A percentile compares a stretch with the other conserved stretches of the same genome.
Evolutionary conservation across 2,888 invertebrate genomes (phyloP).

Genomic region (Ectemnius continuus): DNA sequence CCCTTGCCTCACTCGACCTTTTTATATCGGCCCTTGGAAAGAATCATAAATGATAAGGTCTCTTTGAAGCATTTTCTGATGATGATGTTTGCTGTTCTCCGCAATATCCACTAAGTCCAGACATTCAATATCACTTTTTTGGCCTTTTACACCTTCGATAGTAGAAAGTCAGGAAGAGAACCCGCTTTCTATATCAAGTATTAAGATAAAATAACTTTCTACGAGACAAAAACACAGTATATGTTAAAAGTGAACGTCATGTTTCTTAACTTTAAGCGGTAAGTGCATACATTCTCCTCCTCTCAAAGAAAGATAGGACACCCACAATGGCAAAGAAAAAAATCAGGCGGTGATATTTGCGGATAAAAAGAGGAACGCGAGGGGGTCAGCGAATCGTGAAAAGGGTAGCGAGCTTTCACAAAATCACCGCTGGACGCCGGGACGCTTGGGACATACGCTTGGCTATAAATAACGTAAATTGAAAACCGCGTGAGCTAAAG

Average conservation of each 20-base stretch:
- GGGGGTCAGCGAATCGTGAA: neutral
- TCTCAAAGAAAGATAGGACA: slow-evolving; percentile 4
- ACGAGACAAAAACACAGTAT: too few relatives aligned
- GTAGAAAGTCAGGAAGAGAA: too few relatives aligned
- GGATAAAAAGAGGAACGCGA: slow-evolving; percentile 7
- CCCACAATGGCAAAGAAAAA: neutral
- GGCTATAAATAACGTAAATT: slow-evolving; percentile 52
- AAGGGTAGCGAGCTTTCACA: slow-evolving; percentile 33
- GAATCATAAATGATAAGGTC: slow-evolving; percentile 30
- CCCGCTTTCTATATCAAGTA: too few relatives aligned
- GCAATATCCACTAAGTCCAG: too few relatives aligned
- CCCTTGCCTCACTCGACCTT: neutral
- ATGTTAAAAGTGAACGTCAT: slow-evolving; percentile 11
- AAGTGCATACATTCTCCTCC: too few relatives aligned
- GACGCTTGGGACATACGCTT: slow-evolving; percentile 21
- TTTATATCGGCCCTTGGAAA: slow-evolving; percentile 20
- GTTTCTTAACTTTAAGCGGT: slow-evolving; percentile 36
- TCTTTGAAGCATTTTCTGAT: slow-evolving; percentile 32
- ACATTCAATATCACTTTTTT: too few relatives aligned
- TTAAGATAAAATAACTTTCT: too few relatives aligned
- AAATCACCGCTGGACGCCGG: slow-evolving; percentile 45
- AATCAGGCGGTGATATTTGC: neutral
- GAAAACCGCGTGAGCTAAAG: slow-evolving; percentile 50
- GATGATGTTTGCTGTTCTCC: too few relatives aligned
- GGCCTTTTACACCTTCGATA: too few relatives aligned